These are phyloP conservation scores for Natator depressus DNA, from an alignment of 2,113 vertebrate species.

Conservation along the genomic window DNA sequence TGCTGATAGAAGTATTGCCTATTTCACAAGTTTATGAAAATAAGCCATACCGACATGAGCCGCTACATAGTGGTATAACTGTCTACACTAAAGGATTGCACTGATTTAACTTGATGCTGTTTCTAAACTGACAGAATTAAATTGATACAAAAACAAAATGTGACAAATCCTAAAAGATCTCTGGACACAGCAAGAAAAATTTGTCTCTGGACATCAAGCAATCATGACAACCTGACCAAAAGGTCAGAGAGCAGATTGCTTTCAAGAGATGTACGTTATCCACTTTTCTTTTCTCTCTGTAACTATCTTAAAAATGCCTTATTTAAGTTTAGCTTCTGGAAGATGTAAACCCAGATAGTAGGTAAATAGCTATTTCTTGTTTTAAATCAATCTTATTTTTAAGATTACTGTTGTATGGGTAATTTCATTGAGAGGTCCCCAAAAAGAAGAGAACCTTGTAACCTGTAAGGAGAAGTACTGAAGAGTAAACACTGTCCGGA, in stretches of 20 bases:
- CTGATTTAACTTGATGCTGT: neutral
- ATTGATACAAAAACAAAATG: neutral
- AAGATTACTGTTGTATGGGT: neutral
- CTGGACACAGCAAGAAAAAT: neutral
- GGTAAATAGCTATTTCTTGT: neutral
- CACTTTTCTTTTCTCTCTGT: neutral
- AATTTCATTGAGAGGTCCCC: neutral
- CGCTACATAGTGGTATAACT: neutral
- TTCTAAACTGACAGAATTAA: slow-evolving; percentile 6
- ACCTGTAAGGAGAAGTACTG: neutral
- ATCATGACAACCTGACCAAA: neutral
- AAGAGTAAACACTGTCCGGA: neutral
- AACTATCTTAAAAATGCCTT: neutral
- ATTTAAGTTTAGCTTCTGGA: neutral
- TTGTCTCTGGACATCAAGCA: neutral
- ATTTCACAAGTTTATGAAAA: neutral
- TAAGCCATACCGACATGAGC: slow-evolving; percentile 7
- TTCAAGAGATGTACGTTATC: neutral
- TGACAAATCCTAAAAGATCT: neutral
- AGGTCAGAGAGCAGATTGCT: neutral
- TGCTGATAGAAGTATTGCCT: neutral
- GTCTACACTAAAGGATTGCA: slow-evolving; percentile 22
- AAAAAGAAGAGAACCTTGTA: neutral
- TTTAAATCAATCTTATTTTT: neutral
- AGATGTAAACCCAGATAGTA: neutral